Conservation (phyloP, 2,888 invertebrate species). For the Leptinotarsa juncta region DNA sequence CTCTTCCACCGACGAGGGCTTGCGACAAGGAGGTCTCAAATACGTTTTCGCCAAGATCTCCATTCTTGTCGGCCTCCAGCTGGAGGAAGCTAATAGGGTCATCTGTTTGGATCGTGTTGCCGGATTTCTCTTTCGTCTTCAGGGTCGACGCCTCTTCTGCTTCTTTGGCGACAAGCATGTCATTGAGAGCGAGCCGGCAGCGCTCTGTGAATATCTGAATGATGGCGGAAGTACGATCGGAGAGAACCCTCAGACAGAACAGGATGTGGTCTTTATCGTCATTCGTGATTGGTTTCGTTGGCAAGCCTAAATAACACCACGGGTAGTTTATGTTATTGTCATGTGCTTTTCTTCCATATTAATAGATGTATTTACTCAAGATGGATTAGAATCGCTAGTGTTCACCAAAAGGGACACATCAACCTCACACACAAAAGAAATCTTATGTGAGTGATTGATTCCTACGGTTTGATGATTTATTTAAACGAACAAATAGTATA, state of each 20-base stretch:
- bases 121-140: conserved; percentile 77
- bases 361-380: too few species aligned
- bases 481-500: too few species aligned
- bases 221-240: conserved; percentile 76
- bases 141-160: conserved; percentile 74
- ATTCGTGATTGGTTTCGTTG: conserved; percentile 86
- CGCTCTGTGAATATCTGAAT: conserved; percentile 78
- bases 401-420: too few species aligned
- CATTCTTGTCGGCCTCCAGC: conserved; percentile 72
- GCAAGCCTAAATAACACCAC: conserved; percentile 52
- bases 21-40: conserved; percentile 94
- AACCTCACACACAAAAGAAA: too few species aligned
- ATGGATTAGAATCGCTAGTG: too few species aligned
- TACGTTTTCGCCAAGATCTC: conserved; percentile 77
- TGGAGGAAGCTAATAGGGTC: conserved; percentile 88
- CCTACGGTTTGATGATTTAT: too few species aligned
- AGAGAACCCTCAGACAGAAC: conserved; percentile 80
- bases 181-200: conserved; percentile 82
- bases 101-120: conserved; percentile 82
- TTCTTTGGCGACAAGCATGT: conserved; percentile 85
- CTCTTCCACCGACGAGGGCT: conserved; percentile 79
- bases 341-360: too few species aligned
- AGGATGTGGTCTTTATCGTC: conserved; percentile 94
- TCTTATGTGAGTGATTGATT: too few species aligned
- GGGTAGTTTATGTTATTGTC: too few species aligned